A percentile compares a stretch with the other conserved stretches of the same genome.
Conservation (phyloP, 2,888 invertebrate species). For the Phengaris alcon region DNA sequence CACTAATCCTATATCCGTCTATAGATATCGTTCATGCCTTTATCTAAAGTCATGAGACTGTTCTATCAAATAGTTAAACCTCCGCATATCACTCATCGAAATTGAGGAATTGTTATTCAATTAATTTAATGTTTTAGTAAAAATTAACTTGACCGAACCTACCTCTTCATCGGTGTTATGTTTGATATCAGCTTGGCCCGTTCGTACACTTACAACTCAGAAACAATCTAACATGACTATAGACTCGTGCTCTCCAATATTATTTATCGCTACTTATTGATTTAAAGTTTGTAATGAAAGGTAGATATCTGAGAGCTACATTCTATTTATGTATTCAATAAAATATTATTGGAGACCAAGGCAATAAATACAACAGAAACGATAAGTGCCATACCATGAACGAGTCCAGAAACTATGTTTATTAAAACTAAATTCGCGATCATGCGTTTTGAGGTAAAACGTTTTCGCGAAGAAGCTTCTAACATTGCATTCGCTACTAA, state of each 20-base stretch:
- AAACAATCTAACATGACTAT: slow-evolving; percentile 80
- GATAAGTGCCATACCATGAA: slow-evolving; percentile 38
- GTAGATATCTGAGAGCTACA: slow-evolving; percentile 10
- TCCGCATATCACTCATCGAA: slow-evolving; percentile 67
- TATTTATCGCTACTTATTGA: slow-evolving; percentile 52
- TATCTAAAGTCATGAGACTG: slow-evolving; percentile 78
- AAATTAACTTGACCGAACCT: slow-evolving; percentile 66
- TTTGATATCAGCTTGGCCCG: slow-evolving; percentile 70
- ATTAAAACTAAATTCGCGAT: slow-evolving; percentile 20
- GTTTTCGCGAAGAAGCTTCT: neutral
- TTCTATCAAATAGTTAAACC: slow-evolving; percentile 69
- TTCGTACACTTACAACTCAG: slow-evolving; percentile 74
- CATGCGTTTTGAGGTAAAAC: slow-evolving; percentile 18
- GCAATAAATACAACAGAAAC: slow-evolving; percentile 37
- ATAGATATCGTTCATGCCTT: slow-evolving; percentile 55
- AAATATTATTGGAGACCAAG: slow-evolving; percentile 71
- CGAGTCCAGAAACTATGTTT: slow-evolving; percentile 34
- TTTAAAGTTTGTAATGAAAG: slow-evolving; percentile 20
- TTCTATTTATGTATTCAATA: slow-evolving; percentile 19
- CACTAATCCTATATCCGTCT: slow-evolving; percentile 59
- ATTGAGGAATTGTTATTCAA: slow-evolving; percentile 63
- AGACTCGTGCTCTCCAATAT: slow-evolving; percentile 74
- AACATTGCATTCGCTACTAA: neutral
- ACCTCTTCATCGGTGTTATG: slow-evolving; percentile 72
- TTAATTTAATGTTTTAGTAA: slow-evolving; percentile 41